Conservation (phyloP, 2,113 vertebrate genomes). For the Hippocampus abdominalis region DNA sequence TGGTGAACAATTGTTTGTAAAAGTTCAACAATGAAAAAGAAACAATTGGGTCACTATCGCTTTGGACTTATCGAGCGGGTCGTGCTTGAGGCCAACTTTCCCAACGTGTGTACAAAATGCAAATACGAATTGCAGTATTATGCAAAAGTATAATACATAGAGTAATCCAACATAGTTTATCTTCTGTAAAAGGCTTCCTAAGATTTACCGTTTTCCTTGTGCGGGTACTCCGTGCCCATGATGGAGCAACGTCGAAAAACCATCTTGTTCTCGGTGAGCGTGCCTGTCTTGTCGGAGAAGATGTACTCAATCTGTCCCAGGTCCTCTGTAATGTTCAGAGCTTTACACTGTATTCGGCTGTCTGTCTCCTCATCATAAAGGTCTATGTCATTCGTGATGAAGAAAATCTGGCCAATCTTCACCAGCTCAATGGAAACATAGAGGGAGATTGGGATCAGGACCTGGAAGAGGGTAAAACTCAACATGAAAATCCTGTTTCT, state of each 20-base stretch:
- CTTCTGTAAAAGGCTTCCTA: neutral
- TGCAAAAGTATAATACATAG: neutral
- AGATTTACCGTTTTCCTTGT: conserved; percentile 84
- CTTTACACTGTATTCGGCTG: conserved; percentile 82
- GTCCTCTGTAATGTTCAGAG: conserved; percentile 95
- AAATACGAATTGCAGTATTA: neutral
- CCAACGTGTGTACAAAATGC: neutral
- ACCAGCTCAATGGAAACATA: conserved; percentile 95
- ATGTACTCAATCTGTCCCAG: conserved; percentile 92
- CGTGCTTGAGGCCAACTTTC: neutral
- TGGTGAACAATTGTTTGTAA: conserved; percentile 2
- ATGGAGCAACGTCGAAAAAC: conserved; percentile 90
- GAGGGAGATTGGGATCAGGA: conserved; percentile 91
- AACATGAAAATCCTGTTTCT: neutral
- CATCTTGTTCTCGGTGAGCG: conserved; percentile 97
- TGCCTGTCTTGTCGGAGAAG: conserved; percentile 97
- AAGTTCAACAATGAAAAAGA: neutral
- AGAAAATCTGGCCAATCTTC: conserved; percentile 90
- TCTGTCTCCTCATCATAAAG: conserved; percentile 86
- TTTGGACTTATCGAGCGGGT: neutral
- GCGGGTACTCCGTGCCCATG: conserved; percentile 86
- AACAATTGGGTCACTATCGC: neutral
- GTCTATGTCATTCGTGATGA: conserved; percentile 88
- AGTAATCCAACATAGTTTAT: neutral
- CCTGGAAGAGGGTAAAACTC: conserved; percentile 59